phyloP scores from a whole-genome alignment of 2,888 invertebrate species.

The Agelastica alni region DNA sequence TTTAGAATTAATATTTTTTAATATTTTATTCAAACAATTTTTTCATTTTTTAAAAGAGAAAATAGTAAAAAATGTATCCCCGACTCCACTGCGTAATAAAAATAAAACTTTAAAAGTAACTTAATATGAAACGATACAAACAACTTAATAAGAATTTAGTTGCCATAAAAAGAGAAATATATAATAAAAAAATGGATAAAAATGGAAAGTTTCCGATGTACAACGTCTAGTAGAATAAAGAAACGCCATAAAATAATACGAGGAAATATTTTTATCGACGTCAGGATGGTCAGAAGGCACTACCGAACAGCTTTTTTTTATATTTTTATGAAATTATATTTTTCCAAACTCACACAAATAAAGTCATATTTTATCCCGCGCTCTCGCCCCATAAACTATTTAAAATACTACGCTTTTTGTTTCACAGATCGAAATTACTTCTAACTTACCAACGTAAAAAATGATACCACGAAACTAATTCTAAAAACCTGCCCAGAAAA shows the following conservation, averaged over 20 bases:
- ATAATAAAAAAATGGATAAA: slow-evolving; percentile 28
- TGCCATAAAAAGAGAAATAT: slow-evolving; percentile 29
- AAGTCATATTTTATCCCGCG: slow-evolving; percentile 3
- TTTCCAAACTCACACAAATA: slow-evolving; percentile 21
- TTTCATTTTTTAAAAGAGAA: no score
- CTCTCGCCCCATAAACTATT: no score
- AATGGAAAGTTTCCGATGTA: slow-evolving; percentile 30
- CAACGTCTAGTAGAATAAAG: slow-evolving; percentile 17
- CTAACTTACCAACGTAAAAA: no score
- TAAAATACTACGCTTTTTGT: no score
- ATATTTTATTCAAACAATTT: no score
- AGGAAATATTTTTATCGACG: slow-evolving; percentile 41
- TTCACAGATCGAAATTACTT: no score
- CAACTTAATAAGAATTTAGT: slow-evolving; percentile 29
- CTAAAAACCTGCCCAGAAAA: no score
- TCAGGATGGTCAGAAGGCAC: slow-evolving; percentile 40
- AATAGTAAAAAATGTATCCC: neutral
- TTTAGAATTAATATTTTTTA: no score
- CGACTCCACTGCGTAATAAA: neutral
- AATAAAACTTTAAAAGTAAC: slow-evolving; percentile 23
- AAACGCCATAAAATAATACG: slow-evolving; percentile 42
- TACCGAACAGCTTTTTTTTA: slow-evolving; percentile 37
- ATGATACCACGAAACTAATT: no score
- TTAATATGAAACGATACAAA: slow-evolving; percentile 26
- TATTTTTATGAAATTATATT: slow-evolving; percentile 41